Evolutionary conservation across 2,797 vertebrate species (phyloP), one percentile per base, ranked within the genome.

Genomic region (Coendou prehensilis): DNA sequence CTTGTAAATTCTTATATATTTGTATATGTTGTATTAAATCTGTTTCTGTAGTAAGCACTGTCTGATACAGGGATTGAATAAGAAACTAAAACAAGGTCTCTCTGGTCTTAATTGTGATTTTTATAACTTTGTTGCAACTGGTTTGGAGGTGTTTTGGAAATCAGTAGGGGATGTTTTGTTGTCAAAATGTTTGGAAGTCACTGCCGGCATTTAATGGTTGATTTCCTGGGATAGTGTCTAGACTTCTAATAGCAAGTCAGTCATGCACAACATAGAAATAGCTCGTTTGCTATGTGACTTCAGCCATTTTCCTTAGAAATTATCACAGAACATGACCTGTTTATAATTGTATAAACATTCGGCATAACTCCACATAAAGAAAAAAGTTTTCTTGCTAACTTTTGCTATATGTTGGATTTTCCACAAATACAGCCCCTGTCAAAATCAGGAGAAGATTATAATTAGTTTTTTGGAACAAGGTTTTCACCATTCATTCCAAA

Each of bases 351-450:
- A 87, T 2, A 89, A 69, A 6, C 26, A 33, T 71, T 15, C 9
- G 67, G 50, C 5, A 18, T 80, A 92, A 84, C 9, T 87, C 67
- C 23, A 94, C 67, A 47, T 94, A 92, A 94, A 76, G 15, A 78
- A 20, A 80, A 95, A 20, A 1, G 1, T 28, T 33, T 59, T 45
- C 33, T 17, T 67, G 45, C 10, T 17, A 83, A 50, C 22, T 71
- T 97, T 96, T 87, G 94, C 76, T 86, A 52, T n/a, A 78, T 76
- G 71, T 56, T 91, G 47, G 94, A 71, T 89, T 93, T 95, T 96
- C 57, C 22, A 73, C 71, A 94, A 86, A 84, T 89, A 52, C 18
- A 95, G 89, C 17, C 67, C 78, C 69, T 85, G 71, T 54, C 47
- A 94, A 96, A 94, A 59, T 85, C 81, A 94, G n/a, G n/a, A 11